Conservation (phyloP, 2,888 invertebrate genomes). For the Galerucella calmariensis region DNA sequence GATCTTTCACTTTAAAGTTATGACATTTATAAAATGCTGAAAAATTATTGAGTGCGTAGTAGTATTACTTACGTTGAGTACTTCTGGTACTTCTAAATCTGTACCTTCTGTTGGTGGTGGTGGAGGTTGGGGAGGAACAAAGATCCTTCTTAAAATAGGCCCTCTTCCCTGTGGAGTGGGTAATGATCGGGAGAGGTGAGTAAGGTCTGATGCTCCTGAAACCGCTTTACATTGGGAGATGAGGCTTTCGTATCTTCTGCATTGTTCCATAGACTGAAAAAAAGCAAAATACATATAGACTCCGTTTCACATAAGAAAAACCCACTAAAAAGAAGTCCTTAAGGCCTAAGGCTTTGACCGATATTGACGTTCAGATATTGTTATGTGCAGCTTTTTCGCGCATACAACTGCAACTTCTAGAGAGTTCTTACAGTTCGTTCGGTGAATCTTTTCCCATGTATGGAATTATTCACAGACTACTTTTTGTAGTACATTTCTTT, state of each 20-base stretch:
- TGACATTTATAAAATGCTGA: too few species aligned
- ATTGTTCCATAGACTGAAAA: constrained; percentile 81
- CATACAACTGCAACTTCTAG: too few species aligned
- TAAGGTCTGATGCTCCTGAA: constrained; percentile 78
- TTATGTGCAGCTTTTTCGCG: too few species aligned
- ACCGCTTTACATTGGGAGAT: constrained; percentile 82
- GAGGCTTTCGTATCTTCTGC: constrained; percentile 84
- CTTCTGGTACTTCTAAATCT: constrained; percentile 64
- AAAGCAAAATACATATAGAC: constrained; percentile 3
- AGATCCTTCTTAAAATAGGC: constrained; percentile 66
- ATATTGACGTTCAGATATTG: too few species aligned
- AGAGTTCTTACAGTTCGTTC: too few species aligned
- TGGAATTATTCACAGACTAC: too few species aligned
- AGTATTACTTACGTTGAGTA: constrained; percentile 64
- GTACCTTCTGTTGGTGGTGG: constrained; percentile 64
- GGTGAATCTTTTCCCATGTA: too few species aligned
- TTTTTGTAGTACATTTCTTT: too few species aligned
- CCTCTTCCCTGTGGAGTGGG: constrained; percentile 67
- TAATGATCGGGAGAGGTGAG: constrained; percentile 80
- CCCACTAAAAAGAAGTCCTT: background rate
- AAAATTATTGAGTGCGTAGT: background rate
- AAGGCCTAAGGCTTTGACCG: too few species aligned
- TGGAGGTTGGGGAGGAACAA: constrained; percentile 77
- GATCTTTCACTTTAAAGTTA: too few species aligned
- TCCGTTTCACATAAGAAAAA: too few species aligned